Base-by-base conservation (phyloP, 2,797 vertebrate genomes). In the Darevskia mixta region DNA sequence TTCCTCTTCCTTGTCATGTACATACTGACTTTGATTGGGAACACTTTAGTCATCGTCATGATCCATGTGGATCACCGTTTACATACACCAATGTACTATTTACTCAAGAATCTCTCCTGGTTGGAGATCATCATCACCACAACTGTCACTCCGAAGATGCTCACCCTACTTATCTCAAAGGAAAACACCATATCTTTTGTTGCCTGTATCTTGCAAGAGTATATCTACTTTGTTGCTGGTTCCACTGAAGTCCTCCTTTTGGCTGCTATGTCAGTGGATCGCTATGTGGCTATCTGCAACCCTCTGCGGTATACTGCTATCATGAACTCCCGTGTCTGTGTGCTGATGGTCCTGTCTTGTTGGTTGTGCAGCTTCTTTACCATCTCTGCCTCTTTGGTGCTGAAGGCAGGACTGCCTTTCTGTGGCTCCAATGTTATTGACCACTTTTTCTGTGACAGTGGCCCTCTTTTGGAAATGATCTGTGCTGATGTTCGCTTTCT, bases 401-500 rank as follows among this genome's bases (percentile, higher is more conserved):
- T 88, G 3, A 93, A 95, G 73, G 90, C 86, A 61, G 66, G 79
- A 32, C 90, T 96, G 41, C 91, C 93, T 75, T 95, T 95, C 82
- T 95, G 94, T 87, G 84, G 89, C 5, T 90, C 91, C 9, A 90
- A 91, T 3, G 66, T 89, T 2, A 93, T 95, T 8, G 88, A 92
- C 81, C 94, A 95, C 43, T 95, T 95, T 77, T 95, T 95, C 87
- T 95, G 94, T 66, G 94, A 95, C 77, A 93, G 92, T 43, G 93
- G 92, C 9, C 95, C 95, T 0, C 23, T 96, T 38, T 86, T 95
- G 1, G 77, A 72, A 27, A 87, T 96, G 71, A 93, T 95, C 0
- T 92, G 94, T 25, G 85, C 94, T 38, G 90, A 92, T 69, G 95
- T 91, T 32, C 77, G 45, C 4, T 15, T 84, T 29, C 38, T 95